phyloP scores from a whole-genome alignment of 2,113 vertebrate species.

The Odobenus rosmarus region DNA sequence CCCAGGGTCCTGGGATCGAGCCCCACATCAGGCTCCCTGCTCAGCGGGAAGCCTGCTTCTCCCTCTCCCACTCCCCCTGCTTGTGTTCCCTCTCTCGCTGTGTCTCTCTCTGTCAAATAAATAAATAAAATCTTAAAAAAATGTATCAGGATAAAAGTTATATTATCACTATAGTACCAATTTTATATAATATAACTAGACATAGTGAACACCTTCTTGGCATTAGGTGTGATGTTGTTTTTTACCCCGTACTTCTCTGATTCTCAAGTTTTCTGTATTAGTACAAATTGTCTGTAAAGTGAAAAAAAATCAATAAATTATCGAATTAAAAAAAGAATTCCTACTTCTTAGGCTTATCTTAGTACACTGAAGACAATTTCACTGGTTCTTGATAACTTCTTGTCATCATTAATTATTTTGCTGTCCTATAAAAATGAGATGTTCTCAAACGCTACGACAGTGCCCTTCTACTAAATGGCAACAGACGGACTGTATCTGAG shows the following conservation, averaged over 20 bases:
- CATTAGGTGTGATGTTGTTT: not conserved
- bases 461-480: not conserved
- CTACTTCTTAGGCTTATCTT: not conserved
- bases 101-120: too few species aligned
- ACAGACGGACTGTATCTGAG: not conserved
- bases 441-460: not conserved
- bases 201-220: not conserved
- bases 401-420: conserved; percentile 5
- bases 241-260: not conserved
- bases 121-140: too few species aligned
- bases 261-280: not conserved
- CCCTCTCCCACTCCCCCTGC: too few species aligned
- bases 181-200: not conserved
- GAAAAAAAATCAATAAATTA: not conserved
- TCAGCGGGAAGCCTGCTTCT: too few species aligned
- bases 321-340: not conserved
- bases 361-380: not conserved
- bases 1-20: too few species aligned
- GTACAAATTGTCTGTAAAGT: not conserved
- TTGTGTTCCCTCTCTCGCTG: too few species aligned
- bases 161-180: not conserved
- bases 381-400: not conserved
- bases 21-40: too few species aligned
- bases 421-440: not conserved
- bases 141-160: not conserved